These are phyloP conservation scores for Pseudoips prasinana DNA, from an alignment of 2,888 invertebrate genomes.

Conservation along the genomic window DNA sequence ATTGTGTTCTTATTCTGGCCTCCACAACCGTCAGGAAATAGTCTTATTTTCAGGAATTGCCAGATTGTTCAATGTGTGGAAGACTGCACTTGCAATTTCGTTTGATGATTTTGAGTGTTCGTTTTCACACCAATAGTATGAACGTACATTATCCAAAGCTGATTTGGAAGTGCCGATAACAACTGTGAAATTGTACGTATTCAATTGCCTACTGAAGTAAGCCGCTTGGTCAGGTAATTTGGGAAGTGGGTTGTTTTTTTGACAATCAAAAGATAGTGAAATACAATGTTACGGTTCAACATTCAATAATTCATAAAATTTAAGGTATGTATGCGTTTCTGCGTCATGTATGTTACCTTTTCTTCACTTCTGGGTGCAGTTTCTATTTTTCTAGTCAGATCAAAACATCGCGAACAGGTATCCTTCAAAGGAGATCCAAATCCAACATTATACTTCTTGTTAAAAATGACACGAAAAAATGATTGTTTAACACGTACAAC, in stretches of 20 bases:
- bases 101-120: constrained; percentile 2
- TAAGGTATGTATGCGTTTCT: constrained; percentile 4
- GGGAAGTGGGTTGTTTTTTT: constrained; percentile 2
- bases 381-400: constrained; percentile 9
- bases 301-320: background rate
- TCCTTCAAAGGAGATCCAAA: constrained; percentile 15
- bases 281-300: constrained; percentile 12
- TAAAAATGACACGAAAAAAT: constrained; percentile 12
- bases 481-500: no score
- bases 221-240: constrained; percentile 2
- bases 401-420: constrained; percentile 13
- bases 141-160: constrained; percentile 6
- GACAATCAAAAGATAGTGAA: constrained; percentile 6
- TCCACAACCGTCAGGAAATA: constrained; percentile 15
- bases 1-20: constrained; percentile 5
- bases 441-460: constrained; percentile 16
- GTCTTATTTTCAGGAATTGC: constrained; percentile 1
- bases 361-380: constrained; percentile 7
- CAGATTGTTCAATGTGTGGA: background rate
- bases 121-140: constrained; percentile 9
- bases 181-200: constrained; percentile 2
- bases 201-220: constrained; percentile 1
- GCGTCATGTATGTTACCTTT: constrained; percentile 2
- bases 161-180: constrained; percentile 5
- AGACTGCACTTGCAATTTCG: constrained; percentile 1